A percentile compares a stretch with the other conserved stretches of the same genome.
Conservation (phyloP, 2,888 invertebrate genomes). For the Leptopilina drosophilae region DNA sequence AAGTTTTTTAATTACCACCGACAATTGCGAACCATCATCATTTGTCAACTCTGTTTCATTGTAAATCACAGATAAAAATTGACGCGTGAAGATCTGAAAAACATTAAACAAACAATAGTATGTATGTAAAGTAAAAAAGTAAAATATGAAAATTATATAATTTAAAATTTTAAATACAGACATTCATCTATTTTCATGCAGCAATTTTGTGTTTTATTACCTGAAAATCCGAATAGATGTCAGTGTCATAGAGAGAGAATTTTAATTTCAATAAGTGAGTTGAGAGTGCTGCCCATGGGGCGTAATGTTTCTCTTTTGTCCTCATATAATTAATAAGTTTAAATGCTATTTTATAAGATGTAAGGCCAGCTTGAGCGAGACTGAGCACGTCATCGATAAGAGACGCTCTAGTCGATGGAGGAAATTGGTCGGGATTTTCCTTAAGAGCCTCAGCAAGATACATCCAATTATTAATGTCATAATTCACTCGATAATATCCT, state of each 20-base stretch:
- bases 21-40: constrained; percentile 62
- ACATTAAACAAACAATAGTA: background rate
- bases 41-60: constrained; percentile 56
- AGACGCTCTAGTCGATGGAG: constrained; percentile 78
- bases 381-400: constrained; percentile 79
- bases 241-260: constrained; percentile 67
- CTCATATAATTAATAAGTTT: constrained; percentile 78
- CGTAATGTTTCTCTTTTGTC: constrained; percentile 76
- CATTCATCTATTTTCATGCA: background rate
- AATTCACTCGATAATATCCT: constrained; percentile 75
- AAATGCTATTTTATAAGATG: constrained; percentile 77
- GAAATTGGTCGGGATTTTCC: constrained; percentile 71
- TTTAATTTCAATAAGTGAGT: constrained; percentile 76
- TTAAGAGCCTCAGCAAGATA: constrained; percentile 67
- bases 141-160: background rate
- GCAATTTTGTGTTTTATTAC: constrained; percentile 55
- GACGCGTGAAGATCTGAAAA: constrained; percentile 65
- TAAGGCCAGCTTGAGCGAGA: constrained; percentile 74
- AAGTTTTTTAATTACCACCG: constrained; percentile 62
- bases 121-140: background rate
- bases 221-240: constrained; percentile 66
- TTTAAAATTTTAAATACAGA: constrained; percentile 1
- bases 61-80: constrained; percentile 64
- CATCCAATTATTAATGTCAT: constrained; percentile 69
- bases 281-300: constrained; percentile 79